Evolutionary conservation across 2,113 vertebrate species (phyloP), one percentile per base, ranked within the genome.

Genomic region (Cricetomys ansorgei): DNA sequence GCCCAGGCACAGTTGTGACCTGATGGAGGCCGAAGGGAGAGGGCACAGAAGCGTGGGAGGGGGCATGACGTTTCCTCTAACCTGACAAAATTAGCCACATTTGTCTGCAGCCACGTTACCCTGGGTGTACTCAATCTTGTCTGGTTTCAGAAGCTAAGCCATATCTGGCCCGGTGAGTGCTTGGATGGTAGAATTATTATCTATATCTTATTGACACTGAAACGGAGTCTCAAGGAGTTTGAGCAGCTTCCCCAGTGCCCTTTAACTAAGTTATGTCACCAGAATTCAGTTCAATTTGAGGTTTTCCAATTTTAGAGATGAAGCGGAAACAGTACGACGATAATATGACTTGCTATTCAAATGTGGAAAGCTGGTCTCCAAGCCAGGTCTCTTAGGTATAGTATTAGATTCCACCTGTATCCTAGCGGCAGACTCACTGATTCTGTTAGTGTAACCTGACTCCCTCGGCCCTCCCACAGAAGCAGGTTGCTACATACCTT

Each of bases 401-500:
- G 70, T 31, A 48, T 17, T 15, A 4, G 40, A 55, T 27, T 55
- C 29, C 4, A n/a, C 5, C 67, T 87, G 11, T 34, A 13, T 27
- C 8, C 1, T 43, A 27, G 6, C 19, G 43, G 91, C 21, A 70
- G 21, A 67, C 34, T 59, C 48, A 5, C 57, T 34, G 13, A 21
- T 45, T 93, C 88, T 40, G 37, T 40, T 83, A 73, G 21, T 4
- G 19, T 45, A 37, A 50, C 8, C n/a, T 15, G 48, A 3, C 50
- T 80, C 29, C 48, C 83, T 67, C 27, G 62, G n/a, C 23, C 45
- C 43, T 23, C 29, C 40, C 70, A 12, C 1, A 62, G 25, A 86
- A 72, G 57, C 59, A 43, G 16, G 79, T 5, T 1, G 72, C 23
- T 45, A 93, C 98, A 94, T 83, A 99, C 99, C 99, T 99, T 98